Evolutionary conservation across 2,113 vertebrate species (phyloP), one percentile per base, ranked within the genome.

Genomic region (Pelusios castaneus): DNA sequence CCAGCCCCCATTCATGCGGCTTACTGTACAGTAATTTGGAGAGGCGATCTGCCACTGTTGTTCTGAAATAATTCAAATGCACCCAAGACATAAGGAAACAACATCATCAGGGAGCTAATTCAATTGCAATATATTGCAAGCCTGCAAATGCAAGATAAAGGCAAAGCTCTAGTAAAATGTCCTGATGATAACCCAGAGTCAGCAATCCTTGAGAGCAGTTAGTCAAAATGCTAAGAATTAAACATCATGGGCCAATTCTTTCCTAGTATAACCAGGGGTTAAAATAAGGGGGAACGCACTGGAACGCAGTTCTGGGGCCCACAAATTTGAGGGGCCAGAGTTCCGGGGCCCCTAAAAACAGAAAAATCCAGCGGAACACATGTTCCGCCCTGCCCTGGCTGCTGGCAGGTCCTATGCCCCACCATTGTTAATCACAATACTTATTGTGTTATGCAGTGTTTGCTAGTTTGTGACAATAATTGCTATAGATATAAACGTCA

Each of bases 201-300:
- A 70, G 34, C 63, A 70, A 70, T 77, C 76, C 82, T 84, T 24
- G 75, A n/a, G 43, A 93, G 52, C 38, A 90, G 52, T 70, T 52
- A 88, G 81, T 89, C 88, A 41, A 76, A 76, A 12, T 76, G 73
- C 73, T 27, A 45, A 76, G 41, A 76, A 91, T 95, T 94, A 95
- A 95, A 95, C 80, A 85, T 70, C 82, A 82, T 4, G 24, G 45
- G 41, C 82, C 93, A 93, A 76, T 94, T 85, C 76, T 95, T 97
- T 87, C 78, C 83, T 84, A 91, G 52, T 75, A 94, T 87, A n/a
- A n/a, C n/a, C n/a, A n/a, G n/a, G n/a, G n/a, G n/a, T n/a, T n/a
- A n/a, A n/a, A n/a, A n/a, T n/a, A n/a, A n/a, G n/a, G n/a, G n/a
- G n/a, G n/a, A n/a, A n/a, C n/a, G n/a, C n/a, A n/a, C n/a, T n/a